phyloP scores from a whole-genome alignment of 2,888 invertebrate genomes.

The Lapara coniferarum region DNA sequence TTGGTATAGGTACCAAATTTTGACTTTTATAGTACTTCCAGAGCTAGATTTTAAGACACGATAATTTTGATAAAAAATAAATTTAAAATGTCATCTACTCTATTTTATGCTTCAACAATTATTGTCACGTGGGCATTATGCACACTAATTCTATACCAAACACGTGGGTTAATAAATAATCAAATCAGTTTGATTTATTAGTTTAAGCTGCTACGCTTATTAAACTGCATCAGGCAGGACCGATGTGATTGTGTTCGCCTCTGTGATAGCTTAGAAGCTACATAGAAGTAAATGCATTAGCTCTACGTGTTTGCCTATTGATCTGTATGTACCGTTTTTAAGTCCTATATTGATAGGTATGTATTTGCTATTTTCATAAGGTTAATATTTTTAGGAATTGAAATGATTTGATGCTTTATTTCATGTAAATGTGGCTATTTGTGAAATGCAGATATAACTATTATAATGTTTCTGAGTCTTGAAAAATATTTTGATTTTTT shows the following conservation, averaged over 20 bases:
- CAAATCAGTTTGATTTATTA: slow-evolving; percentile 77
- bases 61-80: too few species aligned
- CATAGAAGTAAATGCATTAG: slow-evolving; percentile 27
- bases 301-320: slow-evolving; percentile 7
- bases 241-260: slow-evolving; percentile 56
- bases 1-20: too few species aligned
- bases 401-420: too few species aligned
- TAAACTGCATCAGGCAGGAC: slow-evolving; percentile 62
- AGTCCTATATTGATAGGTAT: background rate
- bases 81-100: too few species aligned
- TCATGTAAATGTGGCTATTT: too few species aligned
- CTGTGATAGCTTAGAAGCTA: slow-evolving; percentile 19
- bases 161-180: slow-evolving; percentile 67
- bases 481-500: too few species aligned
- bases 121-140: background rate
- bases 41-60: too few species aligned
- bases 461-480: too few species aligned
- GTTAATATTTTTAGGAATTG: too few species aligned
- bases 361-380: background rate
- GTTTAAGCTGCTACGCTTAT: slow-evolving; percentile 69
- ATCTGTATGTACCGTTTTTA: slow-evolving; percentile 6
- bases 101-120: too few species aligned
- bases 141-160: slow-evolving; percentile 48
- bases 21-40: too few species aligned
- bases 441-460: too few species aligned